Conservation (phyloP, 2,888 invertebrate genomes). For the Leucania comma region DNA sequence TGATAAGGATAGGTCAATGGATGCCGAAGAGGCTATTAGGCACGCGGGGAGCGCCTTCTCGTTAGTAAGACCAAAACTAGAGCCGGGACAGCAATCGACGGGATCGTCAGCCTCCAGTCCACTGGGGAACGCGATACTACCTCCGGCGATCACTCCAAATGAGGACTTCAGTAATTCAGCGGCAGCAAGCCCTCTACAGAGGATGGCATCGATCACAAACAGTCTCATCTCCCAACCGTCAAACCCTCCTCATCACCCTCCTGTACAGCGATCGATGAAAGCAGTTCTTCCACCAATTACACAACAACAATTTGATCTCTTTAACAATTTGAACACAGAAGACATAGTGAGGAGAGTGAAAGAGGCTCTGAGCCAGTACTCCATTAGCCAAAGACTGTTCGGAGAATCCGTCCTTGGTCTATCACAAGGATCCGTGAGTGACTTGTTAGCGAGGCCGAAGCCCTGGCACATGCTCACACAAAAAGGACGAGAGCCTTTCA, state of each 20-base stretch:
- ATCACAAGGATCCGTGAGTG: slow-evolving; percentile 99
- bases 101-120: slow-evolving; percentile 96
- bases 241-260: slow-evolving; percentile 95
- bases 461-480: slow-evolving; percentile 99
- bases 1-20: slow-evolving; percentile 92
- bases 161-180: slow-evolving; percentile 95
- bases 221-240: slow-evolving; percentile 98
- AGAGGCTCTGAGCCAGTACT: slow-evolving; percentile 98
- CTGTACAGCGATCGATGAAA: slow-evolving; percentile 97
- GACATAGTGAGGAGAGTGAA: slow-evolving; percentile 99
- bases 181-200: slow-evolving; percentile 97
- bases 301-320: slow-evolving; percentile 99
- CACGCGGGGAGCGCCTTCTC: slow-evolving; percentile 96
- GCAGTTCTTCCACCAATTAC: slow-evolving; percentile 99
- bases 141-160: slow-evolving; percentile 95
- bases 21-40: slow-evolving; percentile 93
- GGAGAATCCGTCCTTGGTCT: slow-evolving; percentile 99
- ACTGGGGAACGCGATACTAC: slow-evolving; percentile 95
- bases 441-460: slow-evolving; percentile 98
- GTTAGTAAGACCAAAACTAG: slow-evolving; percentile 96
- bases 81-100: slow-evolving; percentile 94
- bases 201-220: slow-evolving; percentile 99
- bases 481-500: slow-evolving; percentile 99
- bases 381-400: slow-evolving; percentile 99
- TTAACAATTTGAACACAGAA: slow-evolving; percentile 99